Base-by-base conservation (phyloP, 2,888 invertebrate species). In the Hydriomena furcata region DNA sequence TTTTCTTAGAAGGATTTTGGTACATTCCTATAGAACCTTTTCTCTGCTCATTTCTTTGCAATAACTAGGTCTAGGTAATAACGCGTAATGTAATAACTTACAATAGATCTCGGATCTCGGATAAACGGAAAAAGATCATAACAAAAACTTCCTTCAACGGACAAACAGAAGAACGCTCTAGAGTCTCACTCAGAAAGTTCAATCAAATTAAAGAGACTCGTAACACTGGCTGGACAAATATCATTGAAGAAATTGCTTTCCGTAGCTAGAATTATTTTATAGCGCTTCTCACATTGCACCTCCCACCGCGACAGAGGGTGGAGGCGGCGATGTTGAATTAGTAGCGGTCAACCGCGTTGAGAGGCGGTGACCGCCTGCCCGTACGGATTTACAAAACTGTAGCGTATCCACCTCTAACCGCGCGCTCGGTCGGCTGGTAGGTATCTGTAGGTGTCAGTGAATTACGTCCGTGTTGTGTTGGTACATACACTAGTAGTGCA, bases 171-270 rank as follows among this genome's bases (percentile, higher is more conserved):
- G 30, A 43, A 32, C 38, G 44, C 44, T 44, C 40, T 44, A 50
- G 43, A 28, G 45, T 41, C 36, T 17, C 41, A 34, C 21, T 41
- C 41, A 34, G 30, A 41, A 46, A 45, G 36, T 46, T 51, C 45
- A 41, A 51, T 45, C 54, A 56, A 58, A 58, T 56, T 55, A 58
- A 58, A 51, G 35, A 35, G 40, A 45, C 20, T 38, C 38, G 46
- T 38, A 38, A 50, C 50, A 44, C 38, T 44, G 53, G 23, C 53
- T 41, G 49, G 36, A 45, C 49, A 54, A 45, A 54, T 45, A 45
- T 52, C 61, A 61, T 58, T 59, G 57, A 54, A 56, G 56, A 57
- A 55, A 61, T 61, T 59, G 59, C 52, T 57, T 58, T 61, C 55
- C 59, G 50, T 48, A 52, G 52, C 56, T 55, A 50, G 61, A 59